Evolutionary conservation across 2,888 invertebrate species (phyloP), one percentile per base, ranked within the genome.

Genomic region (Eupeodes luniger): DNA sequence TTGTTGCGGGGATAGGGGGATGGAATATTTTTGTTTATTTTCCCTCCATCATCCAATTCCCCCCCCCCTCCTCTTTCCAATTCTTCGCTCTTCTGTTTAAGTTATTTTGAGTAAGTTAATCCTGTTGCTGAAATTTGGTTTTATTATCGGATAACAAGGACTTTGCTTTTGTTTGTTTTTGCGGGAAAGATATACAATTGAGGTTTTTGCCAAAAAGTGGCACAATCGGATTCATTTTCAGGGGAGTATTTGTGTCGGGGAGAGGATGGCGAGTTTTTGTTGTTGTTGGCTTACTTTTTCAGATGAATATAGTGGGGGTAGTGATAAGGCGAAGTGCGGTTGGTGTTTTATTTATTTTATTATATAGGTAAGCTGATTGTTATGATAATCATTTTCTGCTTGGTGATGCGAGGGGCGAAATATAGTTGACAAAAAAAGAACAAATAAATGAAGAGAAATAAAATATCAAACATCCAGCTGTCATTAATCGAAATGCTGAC

Each of bases 101-200:
- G 81, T 85, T 88, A 88, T 88, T 81, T 85, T 74, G 77, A 85
- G 88, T 85, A 88, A 88, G 81, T 85, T 88, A 85, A 88, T 88
- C 88, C 88, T 88, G 81, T 88, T 88, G 77, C 74, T 78, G 88
- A 88, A 88, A 85, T 88, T 84, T 88, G 88, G 88, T 88, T 88
- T 81, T 88, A 88, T 85, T 85, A 88, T 85, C 77, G 78, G 85
- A 88, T 88, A 88, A 85, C 88, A 85, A 81, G 88, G 81, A 85
- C 78, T 85, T 74, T 74, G 47, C n/a, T 53, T 74, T 27, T 53
- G 27, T 77, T 72, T 76, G 27, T 59, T 77, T 49, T 77, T 55
- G 36, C 36, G 78, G 34, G 34, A 40, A 49, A 61, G 40, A 40
- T 40, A 55, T 55, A 80, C 77, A 66, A 40, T 77, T 72, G 55